Percentiles rank a stretch among this genome's conserved stretches.
phyloP scores from a whole-genome alignment of 1,140 invertebrate genomes.

The Atta cephalotes region DNA sequence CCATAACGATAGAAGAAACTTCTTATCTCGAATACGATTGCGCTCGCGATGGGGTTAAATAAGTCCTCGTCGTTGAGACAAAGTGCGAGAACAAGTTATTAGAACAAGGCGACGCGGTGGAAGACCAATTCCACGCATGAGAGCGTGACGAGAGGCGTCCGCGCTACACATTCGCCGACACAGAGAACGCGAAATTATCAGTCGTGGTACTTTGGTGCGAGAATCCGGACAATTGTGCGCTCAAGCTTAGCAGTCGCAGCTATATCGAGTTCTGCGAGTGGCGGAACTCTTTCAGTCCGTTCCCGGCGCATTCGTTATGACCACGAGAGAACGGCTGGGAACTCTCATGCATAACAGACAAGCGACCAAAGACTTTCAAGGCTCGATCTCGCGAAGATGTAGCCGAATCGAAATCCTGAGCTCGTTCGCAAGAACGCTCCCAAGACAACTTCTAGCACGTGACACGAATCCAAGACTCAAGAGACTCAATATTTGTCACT shows the following conservation, averaged over 20 bases:
- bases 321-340: slow-evolving; percentile 19
- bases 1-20: neutral
- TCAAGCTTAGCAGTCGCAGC: neutral
- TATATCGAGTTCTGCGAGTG: slow-evolving; percentile 38
- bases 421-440: neutral
- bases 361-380: slow-evolving; percentile 48
- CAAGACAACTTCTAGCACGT: neutral
- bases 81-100: slow-evolving; percentile 55
- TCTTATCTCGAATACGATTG: neutral
- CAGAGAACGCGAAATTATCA: slow-evolving; percentile 52
- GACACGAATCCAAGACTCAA: neutral
- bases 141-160: slow-evolving; percentile 45
- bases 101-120: slow-evolving; percentile 36
- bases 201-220: slow-evolving; percentile 10
- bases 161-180: neutral
- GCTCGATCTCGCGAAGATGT: slow-evolving; percentile 14
- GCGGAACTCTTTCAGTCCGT: neutral
- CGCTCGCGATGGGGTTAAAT: neutral
- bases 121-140: slow-evolving; percentile 61
- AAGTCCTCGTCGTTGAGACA: slow-evolving; percentile 20
- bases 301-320: slow-evolving; percentile 2
- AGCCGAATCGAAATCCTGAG: slow-evolving; percentile 19
- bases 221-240: slow-evolving; percentile 37
- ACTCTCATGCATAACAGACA: slow-evolving; percentile 39
- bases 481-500: neutral